phyloP scores from a whole-genome alignment of 1,140 invertebrate genomes.

The Formica exsecta region DNA sequence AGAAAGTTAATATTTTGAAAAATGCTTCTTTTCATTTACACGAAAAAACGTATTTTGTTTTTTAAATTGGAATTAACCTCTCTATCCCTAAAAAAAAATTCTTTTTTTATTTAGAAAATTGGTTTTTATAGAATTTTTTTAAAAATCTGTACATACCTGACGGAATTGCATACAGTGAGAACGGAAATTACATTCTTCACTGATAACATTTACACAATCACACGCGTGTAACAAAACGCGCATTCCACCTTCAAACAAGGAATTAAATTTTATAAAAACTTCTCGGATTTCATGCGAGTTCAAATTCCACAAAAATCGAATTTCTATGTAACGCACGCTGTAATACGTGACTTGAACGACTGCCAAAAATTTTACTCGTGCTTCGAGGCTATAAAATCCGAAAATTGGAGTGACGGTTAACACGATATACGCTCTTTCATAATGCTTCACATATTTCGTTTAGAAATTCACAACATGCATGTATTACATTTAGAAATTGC shows the following conservation, averaged over 20 bases:
- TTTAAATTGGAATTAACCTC: neutral
- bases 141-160: neutral
- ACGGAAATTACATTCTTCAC: neutral
- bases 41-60: neutral
- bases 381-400: constrained; percentile 47
- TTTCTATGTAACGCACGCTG: constrained; percentile 37
- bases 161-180: neutral
- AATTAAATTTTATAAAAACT: constrained; percentile 43
- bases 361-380: constrained; percentile 62
- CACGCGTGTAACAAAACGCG: neutral
- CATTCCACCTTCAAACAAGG: neutral
- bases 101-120: neutral
- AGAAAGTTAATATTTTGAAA: neutral
- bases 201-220: constrained; percentile 14
- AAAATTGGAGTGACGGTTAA: constrained; percentile 61
- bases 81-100: neutral
- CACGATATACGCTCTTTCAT: constrained; percentile 3
- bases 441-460: constrained; percentile 25
- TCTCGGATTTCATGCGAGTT: constrained; percentile 54
- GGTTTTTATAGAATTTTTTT: neutral
- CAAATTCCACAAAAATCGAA: constrained; percentile 60
- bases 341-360: constrained; percentile 65
- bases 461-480: neutral
- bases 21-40: neutral
- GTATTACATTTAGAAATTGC: neutral